Evolutionary conservation across 92 coral and sea anemone species (phyloP), one percentile per base, ranked within the genome.

Genomic region (Diadumene lineata): DNA sequence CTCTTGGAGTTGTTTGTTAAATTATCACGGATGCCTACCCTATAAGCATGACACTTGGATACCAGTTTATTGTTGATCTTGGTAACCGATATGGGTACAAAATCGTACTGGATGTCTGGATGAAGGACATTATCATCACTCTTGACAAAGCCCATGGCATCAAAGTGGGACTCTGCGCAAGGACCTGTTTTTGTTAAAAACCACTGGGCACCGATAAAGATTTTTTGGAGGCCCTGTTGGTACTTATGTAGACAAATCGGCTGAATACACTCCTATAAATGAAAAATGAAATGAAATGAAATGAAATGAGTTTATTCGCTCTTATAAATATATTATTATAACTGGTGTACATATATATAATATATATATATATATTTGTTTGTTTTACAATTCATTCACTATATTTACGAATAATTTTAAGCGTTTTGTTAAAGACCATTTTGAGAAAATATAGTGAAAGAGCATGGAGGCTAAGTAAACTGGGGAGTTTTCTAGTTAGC

Each of bases 101-200:
- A 90, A 51, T 90, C 92, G 50, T 80, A 72, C 76, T 86, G 84
- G 60, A 87, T 80, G 65, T 90, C 89, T n/a, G 96, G 96, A 76
- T 90, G 92, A 4, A 81, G 69, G n/a, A 84, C 72, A n/a, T 27
- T 70, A 0, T 81, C 50, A 18, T 76, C 70, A 11, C 87, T 83
- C 62, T 70, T 74, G 57, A 81, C 64, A 53, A 90, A 86, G 15
- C 75, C 96, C 46, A 86, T 85, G 16, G 79, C 75, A 21, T 90
- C 90, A 25, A 79, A 85, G 75, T 90, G 92, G 46, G 83, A 58
- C 19, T 89, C 48, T 19, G 84, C 80, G 57, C 92, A 85, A 7
- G 73, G 50, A 56, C 96, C 96, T 26, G 50, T 73, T 50, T 74
- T 82, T 55, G 74, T 75, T 11, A 88, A 79, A 53, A 86, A 86